Evolutionary conservation across 2,888 invertebrate genomes (phyloP).

Genomic region (Druceiella hillmani): DNA sequence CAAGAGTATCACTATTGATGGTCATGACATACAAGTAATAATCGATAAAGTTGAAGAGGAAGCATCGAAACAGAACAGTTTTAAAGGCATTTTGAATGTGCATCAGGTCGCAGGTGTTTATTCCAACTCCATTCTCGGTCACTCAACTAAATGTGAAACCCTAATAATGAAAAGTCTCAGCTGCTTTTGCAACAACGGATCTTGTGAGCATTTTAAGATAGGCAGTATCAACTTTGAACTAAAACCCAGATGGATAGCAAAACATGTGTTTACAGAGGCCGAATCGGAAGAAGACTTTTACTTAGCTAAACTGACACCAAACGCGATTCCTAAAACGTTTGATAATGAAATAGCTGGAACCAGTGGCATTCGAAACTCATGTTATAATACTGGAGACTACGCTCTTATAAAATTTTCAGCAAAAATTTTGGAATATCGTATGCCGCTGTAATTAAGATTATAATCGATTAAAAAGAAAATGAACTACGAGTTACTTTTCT

Average conservation of each 20-base stretch:
- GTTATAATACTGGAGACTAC: slow-evolving; percentile 3
- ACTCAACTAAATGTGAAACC: too few species aligned
- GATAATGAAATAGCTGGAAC: slow-evolving; percentile 4
- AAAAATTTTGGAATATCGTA: slow-evolving; percentile 3
- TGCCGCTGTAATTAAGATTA: slow-evolving; percentile 9
- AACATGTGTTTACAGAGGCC: slow-evolving; percentile 12
- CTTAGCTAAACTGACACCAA: slow-evolving; percentile 6
- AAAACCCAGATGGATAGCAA: slow-evolving; percentile 11
- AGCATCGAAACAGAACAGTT: too few species aligned
- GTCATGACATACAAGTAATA: too few species aligned
- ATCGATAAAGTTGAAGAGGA: too few species aligned
- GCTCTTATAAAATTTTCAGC: slow-evolving; percentile 2
- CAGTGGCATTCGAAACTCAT: slow-evolving; percentile 7
- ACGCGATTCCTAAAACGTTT: background rate
- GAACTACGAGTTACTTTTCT: slow-evolving; percentile 11
- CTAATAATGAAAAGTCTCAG: too few species aligned
- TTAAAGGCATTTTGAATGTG: too few species aligned
- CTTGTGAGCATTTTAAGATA: too few species aligned
- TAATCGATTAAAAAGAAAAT: slow-evolving; percentile 9
- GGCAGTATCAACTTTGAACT: slow-evolving; percentile 10
- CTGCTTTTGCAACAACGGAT: too few species aligned
- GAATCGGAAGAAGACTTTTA: slow-evolving; percentile 10
- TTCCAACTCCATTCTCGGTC: too few species aligned
- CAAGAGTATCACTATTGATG: too few species aligned
- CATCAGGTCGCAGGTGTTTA: too few species aligned